Evolutionary conservation across 2,797 vertebrate species (phyloP).

Genomic region (Gallinago stenura): DNA sequence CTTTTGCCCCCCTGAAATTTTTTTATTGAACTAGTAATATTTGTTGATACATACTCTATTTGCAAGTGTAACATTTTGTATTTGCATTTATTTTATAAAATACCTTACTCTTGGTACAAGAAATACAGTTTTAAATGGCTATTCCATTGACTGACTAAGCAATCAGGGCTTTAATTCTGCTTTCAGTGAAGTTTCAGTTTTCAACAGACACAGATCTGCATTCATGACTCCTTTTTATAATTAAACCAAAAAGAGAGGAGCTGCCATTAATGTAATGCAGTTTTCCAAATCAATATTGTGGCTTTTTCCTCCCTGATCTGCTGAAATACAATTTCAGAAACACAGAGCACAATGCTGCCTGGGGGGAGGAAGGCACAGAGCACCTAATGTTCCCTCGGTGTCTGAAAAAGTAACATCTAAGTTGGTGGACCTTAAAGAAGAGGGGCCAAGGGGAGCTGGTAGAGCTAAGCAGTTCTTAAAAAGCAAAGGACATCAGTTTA

Average conservation of each 20-base stretch:
- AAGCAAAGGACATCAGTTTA: not conserved
- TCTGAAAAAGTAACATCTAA: not conserved
- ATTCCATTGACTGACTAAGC: not conserved
- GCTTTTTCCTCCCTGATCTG: conserved; percentile 28
- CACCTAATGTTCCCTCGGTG: not conserved
- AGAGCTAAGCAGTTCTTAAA: not conserved
- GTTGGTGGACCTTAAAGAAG: not conserved
- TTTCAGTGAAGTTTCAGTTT: conserved; percentile 35
- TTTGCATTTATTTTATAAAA: not conserved
- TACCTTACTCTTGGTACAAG: not conserved
- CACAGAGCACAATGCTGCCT: not conserved
- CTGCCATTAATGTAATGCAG: conserved; percentile 49
- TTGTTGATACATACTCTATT: not conserved
- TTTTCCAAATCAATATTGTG: conserved; percentile 58
- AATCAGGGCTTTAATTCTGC: conserved; percentile 7
- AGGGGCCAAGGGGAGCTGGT: not conserved
- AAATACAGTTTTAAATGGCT: not conserved
- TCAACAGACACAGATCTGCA: conserved; percentile 9
- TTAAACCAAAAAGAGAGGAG: conserved; percentile 34
- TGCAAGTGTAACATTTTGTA: not conserved
- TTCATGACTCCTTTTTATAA: conserved; percentile 40
- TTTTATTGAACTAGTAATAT: not conserved
- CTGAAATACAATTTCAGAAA: conserved; percentile 52
- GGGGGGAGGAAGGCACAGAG: not conserved
- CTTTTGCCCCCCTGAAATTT: not conserved